Percentiles rank a stretch among this genome's conserved stretches.
These are phyloP conservation scores for Conchocele bisecta DNA, from an alignment of 2,888 invertebrate genomes.

Conservation along the genomic window DNA sequence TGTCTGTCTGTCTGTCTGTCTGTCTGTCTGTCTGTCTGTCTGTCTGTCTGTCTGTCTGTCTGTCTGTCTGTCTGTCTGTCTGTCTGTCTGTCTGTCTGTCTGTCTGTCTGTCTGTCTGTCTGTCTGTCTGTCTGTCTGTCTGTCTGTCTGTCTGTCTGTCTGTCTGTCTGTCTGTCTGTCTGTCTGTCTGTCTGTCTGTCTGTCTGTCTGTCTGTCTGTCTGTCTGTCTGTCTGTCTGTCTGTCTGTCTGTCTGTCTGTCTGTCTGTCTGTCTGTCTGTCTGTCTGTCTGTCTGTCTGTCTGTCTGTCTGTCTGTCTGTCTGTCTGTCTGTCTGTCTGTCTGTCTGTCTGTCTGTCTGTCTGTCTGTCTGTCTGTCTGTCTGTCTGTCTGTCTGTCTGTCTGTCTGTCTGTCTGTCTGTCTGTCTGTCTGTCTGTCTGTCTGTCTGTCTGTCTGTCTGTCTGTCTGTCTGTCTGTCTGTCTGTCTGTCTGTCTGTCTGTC, in stretches of 20 bases:
- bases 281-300: conserved; percentile 6
- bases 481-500: conserved; percentile 13
- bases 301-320: conserved; percentile 11
- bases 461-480: conserved; percentile 16
- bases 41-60: conserved; percentile 11
- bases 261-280: conserved; percentile 15
- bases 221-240: conserved; percentile 10
- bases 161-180: conserved; percentile 11
- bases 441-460: conserved; percentile 9
- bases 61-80: conserved; percentile 12
- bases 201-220: conserved; percentile 16
- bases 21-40: conserved; percentile 4
- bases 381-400: conserved; percentile 10
- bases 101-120: conserved; percentile 4
- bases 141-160: conserved; percentile 5
- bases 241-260: conserved; percentile 15
- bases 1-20: conserved; percentile 1
- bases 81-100: conserved; percentile 6
- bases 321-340: conserved; percentile 12
- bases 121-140: neutral
- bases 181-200: neutral
- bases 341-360: conserved; percentile 11
- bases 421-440: conserved; percentile 10
- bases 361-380: conserved; percentile 15
- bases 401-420: conserved; percentile 3